Conservation (phyloP, 2,797 vertebrate genomes). For the Parauchenoglanis ngamensis region DNA sequence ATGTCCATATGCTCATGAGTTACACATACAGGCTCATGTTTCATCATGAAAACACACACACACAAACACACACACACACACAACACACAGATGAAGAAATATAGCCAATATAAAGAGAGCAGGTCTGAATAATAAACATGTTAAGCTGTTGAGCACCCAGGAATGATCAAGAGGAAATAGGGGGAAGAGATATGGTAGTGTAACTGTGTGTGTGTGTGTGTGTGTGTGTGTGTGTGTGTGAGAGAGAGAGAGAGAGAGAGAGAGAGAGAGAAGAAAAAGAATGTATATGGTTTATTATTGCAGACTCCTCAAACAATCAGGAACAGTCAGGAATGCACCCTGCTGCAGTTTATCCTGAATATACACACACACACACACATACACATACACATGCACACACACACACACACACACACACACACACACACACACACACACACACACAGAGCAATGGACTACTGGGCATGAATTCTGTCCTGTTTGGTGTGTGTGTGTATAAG, state of each 20-base stretch:
- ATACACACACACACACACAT: constrained; percentile 4
- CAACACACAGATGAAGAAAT: background rate
- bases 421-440: background rate
- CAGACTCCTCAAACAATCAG: constrained; percentile 53
- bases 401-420: no score
- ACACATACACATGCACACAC: no score
- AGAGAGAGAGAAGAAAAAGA: constrained; percentile 26
- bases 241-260: background rate
- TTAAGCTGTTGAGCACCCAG: constrained; percentile 14
- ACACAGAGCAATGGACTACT: background rate
- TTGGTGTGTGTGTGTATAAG: background rate
- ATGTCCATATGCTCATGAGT: background rate
- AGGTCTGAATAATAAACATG: constrained; percentile 29
- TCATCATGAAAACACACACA: constrained; percentile 9
- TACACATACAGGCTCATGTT: background rate
- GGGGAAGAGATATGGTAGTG: background rate
- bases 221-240: background rate
- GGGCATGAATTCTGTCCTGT: background rate
- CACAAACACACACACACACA: constrained; percentile 25
- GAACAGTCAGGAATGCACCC: constrained; percentile 46
- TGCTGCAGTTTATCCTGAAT: constrained; percentile 23
- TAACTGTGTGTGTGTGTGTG: background rate
- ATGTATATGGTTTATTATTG: constrained; percentile 52
- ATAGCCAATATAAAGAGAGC: constrained; percentile 42
- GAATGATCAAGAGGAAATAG: constrained; percentile 18